phyloP scores from a whole-genome alignment of 2,113 vertebrate species.

The Bubo bubo region DNA sequence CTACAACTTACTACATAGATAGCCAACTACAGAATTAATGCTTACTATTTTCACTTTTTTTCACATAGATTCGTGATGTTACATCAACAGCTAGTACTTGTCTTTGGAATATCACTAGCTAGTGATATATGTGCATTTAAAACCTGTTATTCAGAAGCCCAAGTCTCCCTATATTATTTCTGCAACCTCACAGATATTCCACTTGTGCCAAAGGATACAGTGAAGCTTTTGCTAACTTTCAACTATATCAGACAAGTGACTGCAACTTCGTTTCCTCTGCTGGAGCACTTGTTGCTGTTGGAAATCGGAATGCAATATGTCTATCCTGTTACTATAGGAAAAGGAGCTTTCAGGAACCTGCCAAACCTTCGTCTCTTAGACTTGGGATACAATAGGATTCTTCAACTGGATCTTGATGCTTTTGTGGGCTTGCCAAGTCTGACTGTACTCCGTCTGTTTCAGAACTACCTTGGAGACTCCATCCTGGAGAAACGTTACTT shows the following conservation, averaged over 20 bases:
- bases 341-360: conserved; percentile 80
- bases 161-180: conserved; percentile 9
- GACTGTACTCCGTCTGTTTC: conserved; percentile 67
- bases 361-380: conserved; percentile 76
- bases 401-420: conserved; percentile 76
- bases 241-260: conserved; percentile 80
- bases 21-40: background rate
- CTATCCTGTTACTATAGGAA: conserved; percentile 67
- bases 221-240: conserved; percentile 68
- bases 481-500: conserved; percentile 80
- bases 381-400: conserved; percentile 61
- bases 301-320: conserved; percentile 70
- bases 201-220: conserved; percentile 68
- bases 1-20: background rate
- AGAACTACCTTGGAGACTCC: conserved; percentile 70
- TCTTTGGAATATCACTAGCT: conserved; percentile 38
- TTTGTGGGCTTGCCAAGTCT: conserved; percentile 81
- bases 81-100: conserved; percentile 13
- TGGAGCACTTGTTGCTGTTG: conserved; percentile 69
- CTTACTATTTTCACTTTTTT: background rate
- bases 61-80: conserved; percentile 57
- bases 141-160: conserved; percentile 56
- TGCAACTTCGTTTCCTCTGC: conserved; percentile 69
- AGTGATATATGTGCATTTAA: background rate
- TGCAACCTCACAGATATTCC: conserved; percentile 75